phyloP scores from a whole-genome alignment of 2,113 vertebrate species.

The Sclerurus mexicanus region DNA sequence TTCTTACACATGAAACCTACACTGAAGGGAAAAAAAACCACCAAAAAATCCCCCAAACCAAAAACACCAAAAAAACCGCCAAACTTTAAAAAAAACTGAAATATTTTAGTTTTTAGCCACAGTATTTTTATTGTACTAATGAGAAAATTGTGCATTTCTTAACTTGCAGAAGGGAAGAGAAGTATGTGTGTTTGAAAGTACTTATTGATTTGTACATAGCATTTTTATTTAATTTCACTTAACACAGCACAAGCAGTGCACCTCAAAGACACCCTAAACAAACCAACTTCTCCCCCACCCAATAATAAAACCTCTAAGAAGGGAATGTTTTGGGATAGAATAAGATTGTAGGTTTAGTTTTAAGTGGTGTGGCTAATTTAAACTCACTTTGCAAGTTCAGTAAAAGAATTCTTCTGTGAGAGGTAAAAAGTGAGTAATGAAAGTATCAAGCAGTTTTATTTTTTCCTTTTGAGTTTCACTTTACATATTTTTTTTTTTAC shows the following conservation, averaged over 20 bases:
- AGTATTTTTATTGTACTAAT: background rate
- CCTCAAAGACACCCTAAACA: rapidly evolving
- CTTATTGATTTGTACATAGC: rapidly evolving
- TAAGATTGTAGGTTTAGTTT: background rate
- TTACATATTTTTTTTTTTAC: background rate
- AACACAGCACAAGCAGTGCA: background rate
- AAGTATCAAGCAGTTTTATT: background rate
- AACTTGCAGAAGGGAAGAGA: background rate
- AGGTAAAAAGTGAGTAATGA: background rate
- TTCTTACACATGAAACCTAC: background rate
- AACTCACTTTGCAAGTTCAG: background rate
- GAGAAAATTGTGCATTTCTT: background rate
- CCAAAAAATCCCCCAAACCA: no score
- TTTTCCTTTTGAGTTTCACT: background rate
- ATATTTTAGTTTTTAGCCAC: background rate
- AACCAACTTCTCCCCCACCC: rapidly evolving
- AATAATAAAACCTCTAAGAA: background rate
- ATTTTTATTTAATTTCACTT: background rate
- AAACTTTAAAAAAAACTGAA: background rate
- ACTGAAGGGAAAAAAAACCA: rapidly evolving
- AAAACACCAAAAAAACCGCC: background rate
- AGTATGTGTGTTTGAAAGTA: background rate
- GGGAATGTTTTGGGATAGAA: background rate
- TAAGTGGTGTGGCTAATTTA: background rate
- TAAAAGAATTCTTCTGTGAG: background rate